phyloP scores from a whole-genome alignment of 2,113 vertebrate genomes.

The Ramphastos sulfuratus region DNA sequence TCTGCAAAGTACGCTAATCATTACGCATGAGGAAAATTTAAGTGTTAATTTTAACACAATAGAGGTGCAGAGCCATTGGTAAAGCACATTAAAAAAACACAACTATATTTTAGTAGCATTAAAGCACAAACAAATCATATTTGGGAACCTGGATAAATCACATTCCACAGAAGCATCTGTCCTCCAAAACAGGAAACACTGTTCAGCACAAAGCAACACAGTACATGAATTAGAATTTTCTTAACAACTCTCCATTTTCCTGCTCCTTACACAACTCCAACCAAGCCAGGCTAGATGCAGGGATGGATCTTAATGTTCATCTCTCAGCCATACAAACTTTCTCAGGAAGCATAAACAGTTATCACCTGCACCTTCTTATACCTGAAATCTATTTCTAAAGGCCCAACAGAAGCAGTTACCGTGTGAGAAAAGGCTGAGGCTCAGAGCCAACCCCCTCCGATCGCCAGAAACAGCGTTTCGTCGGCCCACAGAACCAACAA shows the following conservation, averaged over 20 bases:
- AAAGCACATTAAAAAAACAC: background rate
- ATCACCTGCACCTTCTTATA: too few relatives aligned
- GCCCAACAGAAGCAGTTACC: too few relatives aligned
- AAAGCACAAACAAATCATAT: background rate
- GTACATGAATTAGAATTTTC: rapidly evolving
- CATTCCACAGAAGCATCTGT: background rate
- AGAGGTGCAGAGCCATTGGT: rapidly evolving
- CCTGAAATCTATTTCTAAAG: rapidly evolving
- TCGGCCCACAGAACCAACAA: background rate
- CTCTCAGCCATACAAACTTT: rapidly evolving
- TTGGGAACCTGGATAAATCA: background rate
- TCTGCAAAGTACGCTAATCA: background rate
- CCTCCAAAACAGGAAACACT: background rate
- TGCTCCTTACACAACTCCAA: background rate
- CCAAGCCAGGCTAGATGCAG: background rate
- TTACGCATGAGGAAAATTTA: background rate
- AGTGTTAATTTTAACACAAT: too few relatives aligned
- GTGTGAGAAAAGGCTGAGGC: background rate
- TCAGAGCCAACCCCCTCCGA: background rate
- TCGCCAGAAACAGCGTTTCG: rapidly evolving
- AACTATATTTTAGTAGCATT: background rate
- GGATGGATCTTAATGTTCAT: rapidly evolving
- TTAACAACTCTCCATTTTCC: background rate
- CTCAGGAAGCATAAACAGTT: background rate
- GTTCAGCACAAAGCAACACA: background rate